Percentiles rank a stretch among this genome's conserved stretches.
Conservation (phyloP, 37 sponge, comb jelly and placozoan species). For the Spongilla lacustris region DNA sequence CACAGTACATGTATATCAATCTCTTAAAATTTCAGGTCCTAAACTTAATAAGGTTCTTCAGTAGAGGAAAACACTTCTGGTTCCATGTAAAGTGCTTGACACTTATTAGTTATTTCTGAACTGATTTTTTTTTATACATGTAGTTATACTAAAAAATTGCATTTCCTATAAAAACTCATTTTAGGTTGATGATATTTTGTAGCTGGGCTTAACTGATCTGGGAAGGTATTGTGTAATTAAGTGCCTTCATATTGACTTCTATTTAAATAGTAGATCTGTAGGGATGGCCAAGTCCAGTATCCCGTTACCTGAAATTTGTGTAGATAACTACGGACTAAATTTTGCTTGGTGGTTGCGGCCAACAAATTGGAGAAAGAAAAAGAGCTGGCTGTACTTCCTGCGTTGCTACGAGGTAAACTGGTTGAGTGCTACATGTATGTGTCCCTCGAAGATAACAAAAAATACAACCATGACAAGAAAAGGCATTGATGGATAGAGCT, state of each 20-base stretch:
- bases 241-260: not conserved
- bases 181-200: too few species aligned
- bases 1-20: too few species aligned
- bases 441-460: constrained; percentile 22
- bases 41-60: too few species aligned
- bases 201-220: too few species aligned
- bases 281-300: constrained; percentile 4
- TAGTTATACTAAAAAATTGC: too few species aligned
- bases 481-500: constrained; percentile 5
- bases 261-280: not conserved
- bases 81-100: too few species aligned
- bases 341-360: constrained; percentile 29
- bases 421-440: constrained; percentile 35
- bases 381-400: constrained; percentile 21
- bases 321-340: constrained; percentile 40
- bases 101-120: too few species aligned
- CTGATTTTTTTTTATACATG: too few species aligned
- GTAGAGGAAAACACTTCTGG: too few species aligned
- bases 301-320: constrained; percentile 28
- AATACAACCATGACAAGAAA: constrained; percentile 4
- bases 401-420: constrained; percentile 40
- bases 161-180: too few species aligned
- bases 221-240: too few species aligned
- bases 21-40: too few species aligned
- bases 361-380: constrained; percentile 50